Evolutionary conservation across 2,797 vertebrate species (phyloP).

Genomic region (Eleutherodactylus coqui): DNA sequence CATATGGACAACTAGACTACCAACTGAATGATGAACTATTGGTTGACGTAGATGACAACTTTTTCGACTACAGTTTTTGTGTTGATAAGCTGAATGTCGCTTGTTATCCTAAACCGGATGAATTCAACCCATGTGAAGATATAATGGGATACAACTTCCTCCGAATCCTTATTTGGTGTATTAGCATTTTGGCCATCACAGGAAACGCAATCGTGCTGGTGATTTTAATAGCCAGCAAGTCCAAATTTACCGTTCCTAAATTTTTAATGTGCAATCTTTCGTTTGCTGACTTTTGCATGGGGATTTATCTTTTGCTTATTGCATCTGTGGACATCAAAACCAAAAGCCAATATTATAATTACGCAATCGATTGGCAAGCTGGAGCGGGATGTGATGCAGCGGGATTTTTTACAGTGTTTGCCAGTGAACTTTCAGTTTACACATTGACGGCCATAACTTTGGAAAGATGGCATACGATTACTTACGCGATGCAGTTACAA

Average conservation of each 20-base stretch:
- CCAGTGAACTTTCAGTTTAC: slow-evolving; percentile 93
- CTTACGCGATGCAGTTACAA: slow-evolving; percentile 89
- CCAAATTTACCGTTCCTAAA: slow-evolving; percentile 92
- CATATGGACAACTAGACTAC: slow-evolving; percentile 68
- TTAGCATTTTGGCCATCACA: slow-evolving; percentile 86
- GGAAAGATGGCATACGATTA: slow-evolving; percentile 98
- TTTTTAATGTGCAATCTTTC: slow-evolving; percentile 98
- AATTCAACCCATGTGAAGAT: slow-evolving; percentile 95
- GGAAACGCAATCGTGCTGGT: slow-evolving; percentile 87
- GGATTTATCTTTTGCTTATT: slow-evolving; percentile 90
- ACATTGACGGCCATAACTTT: slow-evolving; percentile 91
- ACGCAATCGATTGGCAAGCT: slow-evolving; percentile 93
- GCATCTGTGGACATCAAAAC: slow-evolving; percentile 88
- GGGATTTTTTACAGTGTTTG: slow-evolving; percentile 94
- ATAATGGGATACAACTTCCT: slow-evolving; percentile 86
- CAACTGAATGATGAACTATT: slow-evolving; percentile 60
- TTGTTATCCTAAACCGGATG: slow-evolving; percentile 87
- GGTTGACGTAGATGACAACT: slow-evolving; percentile 67
- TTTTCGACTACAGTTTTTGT: slow-evolving; percentile 81
- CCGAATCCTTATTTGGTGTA: slow-evolving; percentile 91
- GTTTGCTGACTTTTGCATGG: slow-evolving; percentile 96
- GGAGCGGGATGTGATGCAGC: slow-evolving; percentile 87
- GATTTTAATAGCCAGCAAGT: slow-evolving; percentile 85
- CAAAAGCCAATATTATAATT: slow-evolving; percentile 89
- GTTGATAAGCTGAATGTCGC: slow-evolving; percentile 76